phyloP scores from a whole-genome alignment of 2,888 invertebrate species.

The Molanna angustata region DNA sequence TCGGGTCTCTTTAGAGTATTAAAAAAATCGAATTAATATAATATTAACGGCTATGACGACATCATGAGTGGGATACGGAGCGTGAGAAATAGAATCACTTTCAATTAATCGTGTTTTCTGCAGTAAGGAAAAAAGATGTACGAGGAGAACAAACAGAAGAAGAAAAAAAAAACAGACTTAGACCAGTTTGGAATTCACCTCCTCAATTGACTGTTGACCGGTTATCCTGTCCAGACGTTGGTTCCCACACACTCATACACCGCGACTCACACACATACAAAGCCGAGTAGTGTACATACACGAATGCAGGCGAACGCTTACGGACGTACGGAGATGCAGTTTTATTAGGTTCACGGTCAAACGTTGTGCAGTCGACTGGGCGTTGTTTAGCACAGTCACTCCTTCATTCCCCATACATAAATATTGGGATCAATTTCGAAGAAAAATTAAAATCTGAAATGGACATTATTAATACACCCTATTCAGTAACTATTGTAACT shows the following conservation, averaged over 20 bases:
- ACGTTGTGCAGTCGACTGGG: slow-evolving; percentile 6
- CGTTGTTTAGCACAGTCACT: slow-evolving; percentile 1
- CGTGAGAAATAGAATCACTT: no score
- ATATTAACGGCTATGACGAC: no score
- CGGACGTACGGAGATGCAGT: slow-evolving; percentile 7
- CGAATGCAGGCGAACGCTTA: neutral
- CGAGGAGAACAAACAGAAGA: neutral
- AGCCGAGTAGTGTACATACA: neutral
- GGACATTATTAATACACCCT: no score
- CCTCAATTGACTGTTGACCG: slow-evolving; percentile 12
- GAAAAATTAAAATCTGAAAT: no score
- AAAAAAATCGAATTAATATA: no score
- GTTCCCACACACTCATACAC: slow-evolving; percentile 10
- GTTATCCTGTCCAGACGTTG: slow-evolving; percentile 11
- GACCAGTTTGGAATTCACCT: no score
- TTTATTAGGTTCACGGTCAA: slow-evolving; percentile 21
- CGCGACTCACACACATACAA: neutral
- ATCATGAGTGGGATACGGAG: no score
- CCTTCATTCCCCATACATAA: slow-evolving; percentile 8
- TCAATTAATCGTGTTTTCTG: no score
- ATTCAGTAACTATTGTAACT: no score
- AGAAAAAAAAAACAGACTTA: neutral
- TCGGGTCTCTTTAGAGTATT: no score
- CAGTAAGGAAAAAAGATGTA: neutral
- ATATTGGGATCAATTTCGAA: no score